Evolutionary conservation across 37 sponge, comb jelly and placozoan genomes (phyloP).

Genomic region (Aphrocallistes beatrix): DNA sequence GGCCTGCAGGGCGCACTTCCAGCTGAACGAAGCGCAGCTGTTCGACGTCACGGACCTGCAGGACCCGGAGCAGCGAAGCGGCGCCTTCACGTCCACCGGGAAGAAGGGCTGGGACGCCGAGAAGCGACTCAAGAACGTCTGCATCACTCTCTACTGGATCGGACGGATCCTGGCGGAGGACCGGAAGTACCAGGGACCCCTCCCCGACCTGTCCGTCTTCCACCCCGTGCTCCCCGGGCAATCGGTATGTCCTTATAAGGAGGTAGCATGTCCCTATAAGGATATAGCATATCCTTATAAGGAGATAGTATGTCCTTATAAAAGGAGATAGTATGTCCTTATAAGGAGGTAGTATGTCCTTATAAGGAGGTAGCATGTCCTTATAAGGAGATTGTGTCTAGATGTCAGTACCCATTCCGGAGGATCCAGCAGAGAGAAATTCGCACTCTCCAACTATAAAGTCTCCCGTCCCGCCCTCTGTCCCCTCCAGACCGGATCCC

Average conservation of each 20-base stretch:
- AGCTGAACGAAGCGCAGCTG: slow-evolving; percentile 53
- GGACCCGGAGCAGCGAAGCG: slow-evolving; percentile 19
- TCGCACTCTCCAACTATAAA: not conserved
- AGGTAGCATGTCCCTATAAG: no score
- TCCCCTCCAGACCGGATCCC: not conserved
- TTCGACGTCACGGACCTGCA: slow-evolving; percentile 76
- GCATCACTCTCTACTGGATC: slow-evolving; percentile 71
- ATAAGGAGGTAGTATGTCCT: no score
- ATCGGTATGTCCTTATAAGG: not conserved
- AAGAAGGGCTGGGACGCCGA: not conserved
- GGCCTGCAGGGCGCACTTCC: slow-evolving; percentile 43
- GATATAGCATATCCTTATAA: no score
- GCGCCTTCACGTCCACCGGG: not conserved
- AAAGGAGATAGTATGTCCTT: no score
- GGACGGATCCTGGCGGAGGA: slow-evolving; percentile 34
- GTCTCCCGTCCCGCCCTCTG: not conserved
- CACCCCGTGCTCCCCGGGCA: slow-evolving; percentile 1
- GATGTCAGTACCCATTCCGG: not conserved
- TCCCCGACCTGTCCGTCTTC: slow-evolving; percentile 53
- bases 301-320: no score
- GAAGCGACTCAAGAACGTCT: slow-evolving; percentile 35
- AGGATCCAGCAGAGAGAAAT: not conserved
- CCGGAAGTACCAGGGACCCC: slow-evolving; percentile 54
- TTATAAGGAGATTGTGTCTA: no score
- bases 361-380: no score